These are phyloP conservation scores for Orthosia gothica DNA, from an alignment of 2,888 invertebrate species.

Conservation along the genomic window DNA sequence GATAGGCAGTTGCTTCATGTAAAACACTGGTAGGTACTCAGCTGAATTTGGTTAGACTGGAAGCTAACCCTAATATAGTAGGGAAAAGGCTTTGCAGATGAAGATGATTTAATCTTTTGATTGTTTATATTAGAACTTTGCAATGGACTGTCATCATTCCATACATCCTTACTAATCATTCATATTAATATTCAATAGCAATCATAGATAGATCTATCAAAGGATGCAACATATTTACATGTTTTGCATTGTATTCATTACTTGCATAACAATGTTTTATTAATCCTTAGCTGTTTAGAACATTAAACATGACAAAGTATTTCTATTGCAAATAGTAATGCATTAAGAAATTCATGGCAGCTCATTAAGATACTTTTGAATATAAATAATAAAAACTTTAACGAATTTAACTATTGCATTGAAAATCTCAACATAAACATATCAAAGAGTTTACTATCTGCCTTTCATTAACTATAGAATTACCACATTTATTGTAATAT, in stretches of 20 bases:
- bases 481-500: no score
- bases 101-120: background rate
- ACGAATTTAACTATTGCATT: background rate
- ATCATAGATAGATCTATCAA: slow-evolving; percentile 1
- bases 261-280: slow-evolving; percentile 3
- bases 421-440: no score
- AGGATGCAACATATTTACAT: slow-evolving; percentile 13
- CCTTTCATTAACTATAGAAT: no score
- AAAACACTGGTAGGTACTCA: no score
- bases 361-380: background rate
- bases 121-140: background rate
- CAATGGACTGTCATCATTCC: slow-evolving; percentile 1
- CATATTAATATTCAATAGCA: slow-evolving; percentile 4
- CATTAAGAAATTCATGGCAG: background rate
- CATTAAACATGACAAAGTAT: slow-evolving; percentile 11
- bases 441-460: no score
- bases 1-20: no score
- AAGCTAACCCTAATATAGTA: no score
- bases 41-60: no score
- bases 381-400: background rate
- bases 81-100: no score
- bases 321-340: slow-evolving; percentile 2
- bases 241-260: slow-evolving; percentile 10
- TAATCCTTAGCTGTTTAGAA: background rate
- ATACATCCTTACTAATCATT: slow-evolving; percentile 5